Evolutionary conservation across 2,888 invertebrate species (phyloP).

Genomic region (Dioctria linearis): DNA sequence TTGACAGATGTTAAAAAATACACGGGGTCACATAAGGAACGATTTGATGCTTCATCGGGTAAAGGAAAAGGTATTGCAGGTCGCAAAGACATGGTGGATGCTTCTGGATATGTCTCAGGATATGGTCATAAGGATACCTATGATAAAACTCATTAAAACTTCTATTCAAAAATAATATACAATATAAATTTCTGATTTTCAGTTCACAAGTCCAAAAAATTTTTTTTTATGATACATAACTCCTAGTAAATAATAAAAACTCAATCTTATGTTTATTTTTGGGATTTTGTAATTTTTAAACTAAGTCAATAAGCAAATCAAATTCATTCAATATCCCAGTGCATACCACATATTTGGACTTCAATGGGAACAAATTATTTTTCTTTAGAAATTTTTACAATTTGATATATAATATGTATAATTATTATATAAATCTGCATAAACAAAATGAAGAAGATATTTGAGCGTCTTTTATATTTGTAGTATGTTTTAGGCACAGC

Average conservation of each 20-base stretch:
- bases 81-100: constrained; percentile 81
- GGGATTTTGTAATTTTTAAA: constrained; percentile 25
- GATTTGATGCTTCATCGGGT: constrained; percentile 86
- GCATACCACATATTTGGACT: background rate
- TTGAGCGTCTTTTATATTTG: constrained; percentile 16
- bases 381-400: background rate
- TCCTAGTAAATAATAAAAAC: constrained; percentile 16
- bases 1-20: constrained; percentile 90
- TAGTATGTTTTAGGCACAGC: background rate
- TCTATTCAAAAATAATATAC: background rate
- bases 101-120: constrained; percentile 86
- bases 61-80: constrained; percentile 91
- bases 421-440: background rate
- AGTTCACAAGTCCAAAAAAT: constrained; percentile 38
- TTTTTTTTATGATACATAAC: constrained; percentile 28
- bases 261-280: constrained; percentile 26
- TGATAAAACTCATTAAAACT: constrained; percentile 74
- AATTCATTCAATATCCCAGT: background rate
- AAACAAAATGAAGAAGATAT: constrained; percentile 21
- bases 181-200: constrained; percentile 4
- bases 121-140: constrained; percentile 88
- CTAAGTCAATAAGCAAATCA: background rate
- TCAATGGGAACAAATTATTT: background rate
- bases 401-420: background rate
- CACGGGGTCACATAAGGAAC: constrained; percentile 89